Evolutionary conservation across 2,113 vertebrate species (phyloP), one percentile per base, ranked within the genome.

Genomic region (Oncorhynchus mykiss): DNA sequence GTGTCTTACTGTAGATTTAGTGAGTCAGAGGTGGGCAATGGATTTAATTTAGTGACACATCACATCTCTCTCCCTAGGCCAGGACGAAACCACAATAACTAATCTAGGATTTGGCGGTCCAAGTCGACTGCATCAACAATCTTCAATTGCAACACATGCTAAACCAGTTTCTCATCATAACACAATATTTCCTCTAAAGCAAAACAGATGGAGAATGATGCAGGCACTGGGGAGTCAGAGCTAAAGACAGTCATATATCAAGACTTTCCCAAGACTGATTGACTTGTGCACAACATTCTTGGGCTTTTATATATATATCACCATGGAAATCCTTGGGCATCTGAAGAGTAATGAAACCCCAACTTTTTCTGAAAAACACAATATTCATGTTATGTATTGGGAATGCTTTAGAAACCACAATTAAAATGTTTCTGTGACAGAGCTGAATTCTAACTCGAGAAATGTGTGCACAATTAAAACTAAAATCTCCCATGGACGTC

Each of bases 191-290:
- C 31, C 73, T 66, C 70, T 76, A 75, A 83, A 80, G 82, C 75
- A 79, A 85, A 78, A 72, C 83, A 85, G 68, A 80, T 85, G 83
- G 49, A 54, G 72, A 71, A 78, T 81, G 78, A 78, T 72, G 71
- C 4, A n/a, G 16, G 57, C 5, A 51, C 20, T 48, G 51, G 5
- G 5, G 8, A 79, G 34, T 0, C 4, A 74, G 57, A 76, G n/a
- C 72, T 14, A 71, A 20, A 49, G 59, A 78, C 73, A 82, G 79
- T 73, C 75, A 49, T 85, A 80, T 62, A 84, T 87, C 75, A 78
- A 79, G 27, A 80, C 29, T 75, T 70, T 49, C 70, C 59, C 45
- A 48, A 2, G 24, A 34, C 71, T 16, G 14, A 54, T 18, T 54
- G 51, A 54, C 5, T 27, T 70, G 72, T n/a, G 59, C 68, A 73